Conservation (phyloP, 2,888 invertebrate species). For the Pristionchus maxplancki region DNA sequence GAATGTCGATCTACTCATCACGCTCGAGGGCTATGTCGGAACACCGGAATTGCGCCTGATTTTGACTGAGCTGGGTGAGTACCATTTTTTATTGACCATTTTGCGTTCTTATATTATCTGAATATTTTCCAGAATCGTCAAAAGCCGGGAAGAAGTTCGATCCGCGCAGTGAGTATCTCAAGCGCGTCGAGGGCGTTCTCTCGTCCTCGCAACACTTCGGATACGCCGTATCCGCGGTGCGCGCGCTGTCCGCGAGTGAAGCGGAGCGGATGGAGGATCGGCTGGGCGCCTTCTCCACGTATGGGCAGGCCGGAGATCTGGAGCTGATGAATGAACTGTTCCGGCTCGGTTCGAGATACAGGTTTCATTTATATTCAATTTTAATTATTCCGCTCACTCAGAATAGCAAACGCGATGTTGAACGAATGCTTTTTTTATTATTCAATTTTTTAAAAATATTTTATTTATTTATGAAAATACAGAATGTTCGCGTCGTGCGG, state of each 20-base stretch:
- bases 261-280: slow-evolving; percentile 16
- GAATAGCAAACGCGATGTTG: no score
- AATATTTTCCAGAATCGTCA: no score
- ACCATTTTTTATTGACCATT: no score
- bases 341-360: neutral
- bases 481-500: neutral
- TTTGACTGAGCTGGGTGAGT: no score
- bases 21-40: no score
- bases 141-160: neutral
- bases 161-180: slow-evolving; percentile 9
- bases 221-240: neutral
- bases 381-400: no score
- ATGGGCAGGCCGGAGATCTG: neutral
- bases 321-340: neutral
- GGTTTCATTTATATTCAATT: neutral
- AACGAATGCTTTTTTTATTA: no score
- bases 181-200: neutral
- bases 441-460: no score
- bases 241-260: neutral
- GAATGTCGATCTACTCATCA: no score
- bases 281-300: neutral
- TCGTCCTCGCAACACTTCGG: slow-evolving; percentile 5
- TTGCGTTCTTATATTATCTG: no score
- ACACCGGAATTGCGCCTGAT: no score
- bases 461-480: neutral